A percentile compares a stretch with the other conserved stretches of the same genome.
These are phyloP conservation scores for Sapayoa aenigma DNA, from an alignment of 2,113 vertebrate species.

Conservation along the genomic window DNA sequence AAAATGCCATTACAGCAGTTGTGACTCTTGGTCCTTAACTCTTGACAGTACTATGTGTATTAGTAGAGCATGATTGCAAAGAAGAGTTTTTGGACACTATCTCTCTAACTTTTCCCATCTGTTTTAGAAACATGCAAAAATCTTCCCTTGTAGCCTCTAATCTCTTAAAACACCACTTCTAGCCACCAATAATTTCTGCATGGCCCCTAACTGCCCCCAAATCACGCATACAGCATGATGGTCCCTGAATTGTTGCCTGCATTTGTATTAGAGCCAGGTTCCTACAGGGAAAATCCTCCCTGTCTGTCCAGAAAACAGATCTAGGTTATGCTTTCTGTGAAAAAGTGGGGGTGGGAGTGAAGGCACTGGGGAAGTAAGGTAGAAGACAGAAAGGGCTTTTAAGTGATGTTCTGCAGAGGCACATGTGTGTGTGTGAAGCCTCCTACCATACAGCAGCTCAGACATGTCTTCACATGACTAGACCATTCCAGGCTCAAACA, in stretches of 20 bases:
- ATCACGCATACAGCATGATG: no score
- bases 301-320: not conserved
- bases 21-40: not conserved
- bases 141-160: not conserved
- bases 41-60: not conserved
- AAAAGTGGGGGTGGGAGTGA: not conserved
- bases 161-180: not conserved
- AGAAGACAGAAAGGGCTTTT: not conserved
- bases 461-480: not conserved
- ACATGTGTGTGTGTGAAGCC: rapidly evolving
- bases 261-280: not conserved
- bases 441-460: not conserved
- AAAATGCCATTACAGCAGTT: not conserved
- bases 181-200: not conserved
- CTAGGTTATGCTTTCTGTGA: not conserved
- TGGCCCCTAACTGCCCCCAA: not conserved
- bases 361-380: not conserved
- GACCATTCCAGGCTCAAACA: not conserved
- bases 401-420: not conserved
- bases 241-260: not conserved
- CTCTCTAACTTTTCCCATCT: not conserved
- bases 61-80: not conserved
- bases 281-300: not conserved
- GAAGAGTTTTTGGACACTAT: not conserved
- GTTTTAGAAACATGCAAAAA: not conserved